phyloP scores from a whole-genome alignment of 1,140 invertebrate genomes.

The Drosophila parabipectinata region DNA sequence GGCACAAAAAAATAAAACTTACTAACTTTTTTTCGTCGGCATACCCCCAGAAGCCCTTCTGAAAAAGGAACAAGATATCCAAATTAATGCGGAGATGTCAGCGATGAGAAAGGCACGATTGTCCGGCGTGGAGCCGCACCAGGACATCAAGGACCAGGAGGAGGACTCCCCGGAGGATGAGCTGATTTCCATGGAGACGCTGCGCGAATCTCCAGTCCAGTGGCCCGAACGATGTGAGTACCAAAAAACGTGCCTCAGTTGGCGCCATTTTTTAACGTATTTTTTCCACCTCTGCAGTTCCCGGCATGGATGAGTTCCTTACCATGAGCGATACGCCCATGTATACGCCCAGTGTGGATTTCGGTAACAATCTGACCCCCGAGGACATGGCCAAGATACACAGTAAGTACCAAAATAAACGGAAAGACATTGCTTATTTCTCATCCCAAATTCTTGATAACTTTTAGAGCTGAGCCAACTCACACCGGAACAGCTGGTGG shows the following conservation, averaged over 20 bases:
- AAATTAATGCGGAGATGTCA: not conserved
- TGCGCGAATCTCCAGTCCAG: slow-evolving; percentile 95
- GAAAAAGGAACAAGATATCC: slow-evolving; percentile 17
- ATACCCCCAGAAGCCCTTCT: slow-evolving; percentile 23
- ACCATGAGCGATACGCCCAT: slow-evolving; percentile 85
- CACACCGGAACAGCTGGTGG: slow-evolving; percentile 91
- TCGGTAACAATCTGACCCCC: slow-evolving; percentile 86
- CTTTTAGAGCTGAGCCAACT: slow-evolving; percentile 87
- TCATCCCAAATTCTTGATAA: too few relatives aligned
- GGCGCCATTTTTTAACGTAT: slow-evolving; percentile 18
- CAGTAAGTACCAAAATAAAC: slow-evolving; percentile 85
- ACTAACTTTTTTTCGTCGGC: not conserved
- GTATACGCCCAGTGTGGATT: slow-evolving; percentile 85
- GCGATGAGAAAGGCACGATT: not conserved
- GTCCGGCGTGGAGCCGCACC: not conserved
- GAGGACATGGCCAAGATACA: slow-evolving; percentile 90
- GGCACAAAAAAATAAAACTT: not conserved
- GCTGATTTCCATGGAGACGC: slow-evolving; percentile 92
- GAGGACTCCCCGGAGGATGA: slow-evolving; percentile 38
- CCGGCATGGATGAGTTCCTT: slow-evolving; percentile 90
- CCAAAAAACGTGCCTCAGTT: slow-evolving; percentile 4
- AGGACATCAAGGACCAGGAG: not conserved
- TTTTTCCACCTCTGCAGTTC: slow-evolving; percentile 84
- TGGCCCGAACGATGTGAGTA: slow-evolving; percentile 96
- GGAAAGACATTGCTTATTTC: too few relatives aligned